Percentiles rank a stretch among this genome's conserved stretches.
Conservation (phyloP, 1,140 invertebrate species). For the Diorhabda carinulata region DNA sequence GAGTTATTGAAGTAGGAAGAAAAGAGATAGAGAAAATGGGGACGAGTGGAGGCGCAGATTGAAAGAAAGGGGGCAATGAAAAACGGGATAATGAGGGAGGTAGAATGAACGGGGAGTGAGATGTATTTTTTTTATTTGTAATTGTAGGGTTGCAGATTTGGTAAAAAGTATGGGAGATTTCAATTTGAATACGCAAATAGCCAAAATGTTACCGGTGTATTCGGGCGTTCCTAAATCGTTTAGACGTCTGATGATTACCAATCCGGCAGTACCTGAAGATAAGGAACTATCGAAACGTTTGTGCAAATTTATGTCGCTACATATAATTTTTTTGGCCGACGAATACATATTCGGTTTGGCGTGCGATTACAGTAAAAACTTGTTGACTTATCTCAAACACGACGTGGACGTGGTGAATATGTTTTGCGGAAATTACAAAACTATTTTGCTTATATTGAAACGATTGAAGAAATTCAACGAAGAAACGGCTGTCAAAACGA, state of each 20-base stretch:
- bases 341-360: neutral
- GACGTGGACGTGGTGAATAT: constrained; percentile 2
- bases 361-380: constrained; percentile 12
- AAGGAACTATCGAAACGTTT: neutral
- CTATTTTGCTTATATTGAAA: constrained; percentile 1
- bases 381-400: constrained; percentile 1
- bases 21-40: no score
- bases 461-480: neutral
- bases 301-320: constrained; percentile 11
- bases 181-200: neutral
- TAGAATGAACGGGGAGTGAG: no score
- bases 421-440: constrained; percentile 10
- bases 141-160: constrained; percentile 4
- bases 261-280: constrained; percentile 13
- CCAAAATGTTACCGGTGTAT: constrained; percentile 6
- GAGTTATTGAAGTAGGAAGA: no score
- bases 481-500: constrained; percentile 1
- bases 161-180: neutral
- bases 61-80: no score
- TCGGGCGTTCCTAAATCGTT: neutral
- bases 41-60: no score
- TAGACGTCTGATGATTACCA: neutral
- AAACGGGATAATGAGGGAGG: no score
- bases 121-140: neutral
- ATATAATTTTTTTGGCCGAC: neutral